Evolutionary conservation across 2,113 vertebrate species (phyloP), one percentile per base, ranked within the genome.

Genomic region (Geothlypis trichas): DNA sequence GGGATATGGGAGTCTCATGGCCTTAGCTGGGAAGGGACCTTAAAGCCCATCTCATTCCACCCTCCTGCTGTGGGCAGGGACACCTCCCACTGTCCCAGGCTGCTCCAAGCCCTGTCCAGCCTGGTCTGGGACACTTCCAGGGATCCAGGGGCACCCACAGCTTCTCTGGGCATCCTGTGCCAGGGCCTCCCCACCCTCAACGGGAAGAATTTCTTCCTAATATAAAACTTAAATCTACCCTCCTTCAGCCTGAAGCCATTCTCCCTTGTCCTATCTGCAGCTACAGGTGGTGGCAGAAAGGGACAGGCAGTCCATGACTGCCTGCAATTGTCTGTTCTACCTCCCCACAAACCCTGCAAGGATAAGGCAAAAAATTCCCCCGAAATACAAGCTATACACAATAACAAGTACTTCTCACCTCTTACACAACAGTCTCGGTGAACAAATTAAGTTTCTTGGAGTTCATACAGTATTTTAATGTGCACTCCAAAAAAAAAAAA

Each of bases 11-110:
- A 21, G 22, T 49, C 31, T 42, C 42, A 31, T 15, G 31, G 35
- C 42, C 44, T 52, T 33, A 28, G 27, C 5, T 28, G 46, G 27
- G 33, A 51, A 51, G 12, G 22, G 15, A 57, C 51, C 12, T 37
- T 15, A 51, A 58, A 58, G 22, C 0, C 5, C 68, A 73, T 42
- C 59, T 58, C 15, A 23, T 37, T 35, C 27, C 44, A 37, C 14
- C 12, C 21, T 9, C 11, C 58, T 58, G 31, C 42, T 42, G 49
- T 1, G 18, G 51, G 15, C 30, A 85, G 30, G 51, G 42, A 85
- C 51, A 27, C 12, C 35, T 73, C 5, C 14, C 59, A 51, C 51
- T 11, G 6, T 0, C 0, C 1, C 76, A 66, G 35, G 22, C 0
- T 2, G 2, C 21, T 51, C 51, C 59, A 31, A 80, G 14, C 11